phyloP scores from a whole-genome alignment of 2,113 vertebrate genomes.

The Ornithorhynchus anatinus region DNA sequence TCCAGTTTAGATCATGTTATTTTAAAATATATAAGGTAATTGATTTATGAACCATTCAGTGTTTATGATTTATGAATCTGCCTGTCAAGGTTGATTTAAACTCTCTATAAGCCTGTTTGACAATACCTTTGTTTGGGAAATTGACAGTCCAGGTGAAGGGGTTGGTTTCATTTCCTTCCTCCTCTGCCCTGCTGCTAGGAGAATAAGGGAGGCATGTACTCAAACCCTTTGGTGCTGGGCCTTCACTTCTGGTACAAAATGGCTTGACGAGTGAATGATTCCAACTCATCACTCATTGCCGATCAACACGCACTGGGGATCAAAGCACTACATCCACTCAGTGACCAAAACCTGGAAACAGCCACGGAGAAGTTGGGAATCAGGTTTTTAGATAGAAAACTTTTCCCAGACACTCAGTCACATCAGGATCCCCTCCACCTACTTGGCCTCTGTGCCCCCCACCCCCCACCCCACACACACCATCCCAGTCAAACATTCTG shows the following conservation, averaged over 20 bases:
- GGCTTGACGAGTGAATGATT: too few relatives aligned
- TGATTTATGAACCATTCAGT: constrained; percentile 75
- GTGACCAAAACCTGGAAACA: too few relatives aligned
- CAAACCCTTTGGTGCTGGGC: not conserved
- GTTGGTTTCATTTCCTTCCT: not conserved
- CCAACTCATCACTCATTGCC: too few relatives aligned
- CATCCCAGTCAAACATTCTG: too few relatives aligned
- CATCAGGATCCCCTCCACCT: too few relatives aligned
- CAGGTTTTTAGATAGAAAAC: too few relatives aligned
- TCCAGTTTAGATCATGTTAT: constrained; percentile 38
- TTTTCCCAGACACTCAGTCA: too few relatives aligned
- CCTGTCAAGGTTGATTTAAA: constrained; percentile 77
- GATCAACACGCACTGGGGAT: too few relatives aligned
- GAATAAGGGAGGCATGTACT: not conserved
- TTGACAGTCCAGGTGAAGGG: constrained; percentile 46
- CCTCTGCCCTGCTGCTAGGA: not conserved
- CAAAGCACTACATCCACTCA: too few relatives aligned
- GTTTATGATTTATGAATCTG: constrained; percentile 80
- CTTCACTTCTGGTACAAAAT: not conserved
- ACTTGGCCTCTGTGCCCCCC: too few relatives aligned
- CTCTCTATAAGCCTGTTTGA: constrained; percentile 70
- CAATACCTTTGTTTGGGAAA: constrained; percentile 70
- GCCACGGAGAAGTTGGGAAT: too few relatives aligned
- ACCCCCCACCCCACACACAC: too few relatives aligned
- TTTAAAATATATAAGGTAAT: constrained; percentile 74